phyloP scores from a whole-genome alignment of 2,113 vertebrate genomes.

The Glaucomys volans region DNA sequence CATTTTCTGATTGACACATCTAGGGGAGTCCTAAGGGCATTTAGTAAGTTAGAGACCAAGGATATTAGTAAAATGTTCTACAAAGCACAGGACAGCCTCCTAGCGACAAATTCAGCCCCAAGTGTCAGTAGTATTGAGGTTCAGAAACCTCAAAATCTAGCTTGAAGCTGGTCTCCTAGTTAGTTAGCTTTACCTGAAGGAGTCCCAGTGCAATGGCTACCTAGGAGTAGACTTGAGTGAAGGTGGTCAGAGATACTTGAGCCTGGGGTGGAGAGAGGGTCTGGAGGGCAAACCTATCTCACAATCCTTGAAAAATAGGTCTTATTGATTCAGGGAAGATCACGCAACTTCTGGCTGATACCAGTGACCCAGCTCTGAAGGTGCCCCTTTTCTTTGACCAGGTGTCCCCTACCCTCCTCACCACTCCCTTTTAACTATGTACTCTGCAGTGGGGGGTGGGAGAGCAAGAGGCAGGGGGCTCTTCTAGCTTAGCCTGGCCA shows the following conservation, averaged over 20 bases:
- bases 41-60: not conserved
- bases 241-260: not conserved
- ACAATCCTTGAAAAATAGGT: not conserved
- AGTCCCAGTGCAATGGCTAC: not conserved
- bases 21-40: not conserved
- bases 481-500: too few species aligned
- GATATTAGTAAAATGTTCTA: not conserved
- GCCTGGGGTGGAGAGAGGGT: not conserved
- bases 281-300: not conserved
- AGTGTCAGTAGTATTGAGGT: not conserved
- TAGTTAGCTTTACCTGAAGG: not conserved
- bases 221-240: not conserved
- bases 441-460: too few species aligned
- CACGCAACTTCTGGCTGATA: not conserved
- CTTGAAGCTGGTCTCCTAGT: not conserved
- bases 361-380: not conserved
- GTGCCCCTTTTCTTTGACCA: too few species aligned
- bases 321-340: not conserved
- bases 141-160: not conserved
- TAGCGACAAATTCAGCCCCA: not conserved
- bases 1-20: not conserved
- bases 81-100: too few species aligned
- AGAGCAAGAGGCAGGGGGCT: too few species aligned
- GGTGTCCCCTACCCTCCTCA: not conserved
- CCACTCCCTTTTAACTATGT: not conserved